Conservation (phyloP, 2,797 vertebrate species). For the Muraenolepis orangiensis region DNA sequence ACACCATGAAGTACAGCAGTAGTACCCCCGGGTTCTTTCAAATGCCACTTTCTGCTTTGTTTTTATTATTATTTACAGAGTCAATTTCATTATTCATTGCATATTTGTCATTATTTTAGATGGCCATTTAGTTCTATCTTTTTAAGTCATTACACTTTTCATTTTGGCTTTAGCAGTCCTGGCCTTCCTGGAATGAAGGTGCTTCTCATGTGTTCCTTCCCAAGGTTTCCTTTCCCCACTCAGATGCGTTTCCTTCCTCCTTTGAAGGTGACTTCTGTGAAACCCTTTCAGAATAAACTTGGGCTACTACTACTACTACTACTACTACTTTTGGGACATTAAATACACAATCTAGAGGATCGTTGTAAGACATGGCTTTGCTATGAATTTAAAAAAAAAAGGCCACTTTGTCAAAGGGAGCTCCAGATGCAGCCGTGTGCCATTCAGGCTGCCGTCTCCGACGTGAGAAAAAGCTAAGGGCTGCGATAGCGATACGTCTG, state of each 20-base stretch:
- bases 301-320: background rate
- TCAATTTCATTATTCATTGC: background rate
- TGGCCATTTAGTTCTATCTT: background rate
- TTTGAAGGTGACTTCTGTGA: background rate
- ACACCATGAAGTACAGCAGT: background rate
- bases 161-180: too few relatives aligned
- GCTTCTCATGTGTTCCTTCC: background rate
- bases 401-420: constrained; percentile 3
- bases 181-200: background rate
- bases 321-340: too few relatives aligned
- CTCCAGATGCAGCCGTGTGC: constrained; percentile 1
- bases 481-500: constrained; percentile 24
- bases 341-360: too few relatives aligned
- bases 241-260: background rate
- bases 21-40: background rate
- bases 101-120: background rate
- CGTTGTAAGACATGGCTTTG: too few relatives aligned
- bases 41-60: background rate
- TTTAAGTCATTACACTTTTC: background rate
- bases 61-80: background rate
- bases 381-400: background rate
- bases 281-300: background rate
- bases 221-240: background rate
- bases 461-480: constrained; percentile 26
- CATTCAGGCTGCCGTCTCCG: background rate